Conservation (phyloP, 1,140 invertebrate species). For the Thaumatotibia leucotreta region DNA sequence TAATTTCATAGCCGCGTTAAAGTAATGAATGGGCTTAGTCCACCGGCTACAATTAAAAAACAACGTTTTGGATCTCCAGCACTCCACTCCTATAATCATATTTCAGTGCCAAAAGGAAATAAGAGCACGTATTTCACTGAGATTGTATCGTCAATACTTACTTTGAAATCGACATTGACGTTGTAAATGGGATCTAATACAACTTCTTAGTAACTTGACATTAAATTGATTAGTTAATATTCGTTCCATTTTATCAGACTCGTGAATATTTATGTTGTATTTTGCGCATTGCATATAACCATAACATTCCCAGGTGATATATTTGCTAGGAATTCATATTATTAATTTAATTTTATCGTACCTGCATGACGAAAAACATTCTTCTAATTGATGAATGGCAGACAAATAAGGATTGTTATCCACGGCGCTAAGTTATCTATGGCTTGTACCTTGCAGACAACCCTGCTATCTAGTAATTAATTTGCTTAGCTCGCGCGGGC, state of each 20-base stretch:
- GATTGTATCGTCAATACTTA: too few relatives aligned
- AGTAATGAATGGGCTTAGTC: neutral
- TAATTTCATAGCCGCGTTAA: neutral
- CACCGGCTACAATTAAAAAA: neutral
- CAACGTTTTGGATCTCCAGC: neutral
- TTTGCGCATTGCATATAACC: too few relatives aligned
- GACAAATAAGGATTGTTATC: neutral
- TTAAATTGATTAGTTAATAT: too few relatives aligned
- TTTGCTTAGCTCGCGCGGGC: conserved; percentile 26
- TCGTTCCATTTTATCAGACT: too few relatives aligned
- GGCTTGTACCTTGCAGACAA: neutral
- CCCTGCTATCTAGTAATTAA: conserved; percentile 23
- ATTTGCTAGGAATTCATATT: too few relatives aligned
- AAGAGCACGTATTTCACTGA: neutral
- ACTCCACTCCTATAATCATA: neutral
- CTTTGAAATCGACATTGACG: too few relatives aligned
- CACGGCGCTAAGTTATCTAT: neutral
- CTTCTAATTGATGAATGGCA: neutral
- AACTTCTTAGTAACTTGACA: too few relatives aligned
- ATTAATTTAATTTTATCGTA: neutral
- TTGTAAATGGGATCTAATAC: too few relatives aligned
- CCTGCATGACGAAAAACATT: too few relatives aligned
- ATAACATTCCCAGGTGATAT: too few relatives aligned
- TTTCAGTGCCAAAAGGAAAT: neutral
- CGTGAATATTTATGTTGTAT: too few relatives aligned